Percentiles rank a stretch among this genome's conserved stretches.
These are phyloP conservation scores for Hypocryptadius cinnamomeus DNA, from an alignment of 2,113 vertebrate genomes.

Conservation along the genomic window DNA sequence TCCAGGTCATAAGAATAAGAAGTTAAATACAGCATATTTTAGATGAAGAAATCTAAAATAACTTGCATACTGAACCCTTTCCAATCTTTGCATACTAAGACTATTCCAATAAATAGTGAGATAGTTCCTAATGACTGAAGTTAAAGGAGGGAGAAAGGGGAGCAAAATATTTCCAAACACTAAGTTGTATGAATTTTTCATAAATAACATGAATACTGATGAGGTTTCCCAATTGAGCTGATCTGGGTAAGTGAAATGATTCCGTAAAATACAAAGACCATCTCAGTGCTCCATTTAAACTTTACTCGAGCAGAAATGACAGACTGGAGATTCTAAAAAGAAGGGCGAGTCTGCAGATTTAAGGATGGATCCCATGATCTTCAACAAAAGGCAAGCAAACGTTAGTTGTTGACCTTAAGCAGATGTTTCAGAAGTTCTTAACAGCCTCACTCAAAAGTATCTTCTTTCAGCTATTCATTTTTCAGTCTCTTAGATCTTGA, in stretches of 20 bases:
- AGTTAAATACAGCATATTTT: neutral
- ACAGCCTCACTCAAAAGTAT: neutral
- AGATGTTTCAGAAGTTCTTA: slow-evolving; percentile 8
- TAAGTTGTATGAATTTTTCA: neutral
- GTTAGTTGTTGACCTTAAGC: neutral
- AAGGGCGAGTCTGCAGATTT: neutral
- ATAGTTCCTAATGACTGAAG: neutral
- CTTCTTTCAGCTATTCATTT: neutral
- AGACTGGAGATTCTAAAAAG: neutral
- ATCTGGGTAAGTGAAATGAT: neutral
- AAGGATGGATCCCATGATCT: neutral
- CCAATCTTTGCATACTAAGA: neutral
- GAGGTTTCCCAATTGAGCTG: neutral
- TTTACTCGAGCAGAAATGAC: neutral
- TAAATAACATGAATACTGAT: neutral
- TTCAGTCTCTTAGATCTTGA: slow-evolving; percentile 15
- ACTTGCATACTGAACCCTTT: neutral
- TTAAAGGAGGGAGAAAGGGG: neutral
- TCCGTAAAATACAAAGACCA: neutral
- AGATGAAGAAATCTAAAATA: neutral
- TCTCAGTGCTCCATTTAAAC: neutral
- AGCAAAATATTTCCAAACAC: neutral
- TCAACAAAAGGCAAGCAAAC: neutral
- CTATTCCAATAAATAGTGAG: neutral
- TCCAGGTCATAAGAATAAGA: neutral